Evolutionary conservation across 2,797 vertebrate genomes (phyloP).

Genomic region (Aldrovandia affinis): DNA sequence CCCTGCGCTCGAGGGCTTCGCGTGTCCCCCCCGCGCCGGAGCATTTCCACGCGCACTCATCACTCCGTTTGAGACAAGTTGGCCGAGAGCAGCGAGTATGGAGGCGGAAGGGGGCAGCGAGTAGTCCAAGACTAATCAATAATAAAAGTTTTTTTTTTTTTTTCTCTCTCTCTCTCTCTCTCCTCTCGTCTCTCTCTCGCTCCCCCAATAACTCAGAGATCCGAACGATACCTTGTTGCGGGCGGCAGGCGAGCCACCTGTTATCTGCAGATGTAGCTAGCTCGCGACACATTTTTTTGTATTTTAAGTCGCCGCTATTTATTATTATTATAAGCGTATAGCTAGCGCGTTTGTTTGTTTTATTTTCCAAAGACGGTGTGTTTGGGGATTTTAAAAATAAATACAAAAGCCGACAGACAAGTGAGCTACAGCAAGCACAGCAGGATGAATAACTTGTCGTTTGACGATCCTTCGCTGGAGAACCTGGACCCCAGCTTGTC

Average conservation of each 20-base stretch:
- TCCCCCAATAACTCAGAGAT: too few species aligned
- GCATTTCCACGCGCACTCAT: conserved; percentile 61
- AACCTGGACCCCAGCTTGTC: conserved; percentile 83
- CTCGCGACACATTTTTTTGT: background rate
- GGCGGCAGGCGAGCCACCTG: too few species aligned
- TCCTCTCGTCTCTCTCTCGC: too few species aligned
- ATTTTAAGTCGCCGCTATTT: too few species aligned
- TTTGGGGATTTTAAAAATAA: conserved; percentile 29
- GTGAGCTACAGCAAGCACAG: background rate
- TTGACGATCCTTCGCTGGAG: conserved; percentile 85
- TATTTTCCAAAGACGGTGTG: conserved; percentile 42
- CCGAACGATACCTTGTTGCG: conserved; percentile 1
- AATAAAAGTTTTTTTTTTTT: conserved; percentile 49
- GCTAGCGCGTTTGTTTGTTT: too few species aligned
- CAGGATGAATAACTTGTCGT: conserved; percentile 80
- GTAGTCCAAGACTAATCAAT: conserved; percentile 51
- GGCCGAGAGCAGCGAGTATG: conserved; percentile 59
- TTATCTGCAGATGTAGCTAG: conserved; percentile 59
- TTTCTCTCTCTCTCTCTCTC: too few species aligned
- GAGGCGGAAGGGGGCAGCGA: conserved; percentile 51
- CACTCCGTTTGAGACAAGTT: conserved; percentile 74
- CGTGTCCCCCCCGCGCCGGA: conserved; percentile 36
- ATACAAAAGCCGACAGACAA: too few species aligned
- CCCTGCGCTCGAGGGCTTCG: conserved; percentile 10
- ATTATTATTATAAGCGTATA: conserved; percentile 27